Evolutionary conservation across 2,113 vertebrate genomes (phyloP), one percentile per base, ranked within the genome.

Genomic region (Protobothrops mucrosquamatus): DNA sequence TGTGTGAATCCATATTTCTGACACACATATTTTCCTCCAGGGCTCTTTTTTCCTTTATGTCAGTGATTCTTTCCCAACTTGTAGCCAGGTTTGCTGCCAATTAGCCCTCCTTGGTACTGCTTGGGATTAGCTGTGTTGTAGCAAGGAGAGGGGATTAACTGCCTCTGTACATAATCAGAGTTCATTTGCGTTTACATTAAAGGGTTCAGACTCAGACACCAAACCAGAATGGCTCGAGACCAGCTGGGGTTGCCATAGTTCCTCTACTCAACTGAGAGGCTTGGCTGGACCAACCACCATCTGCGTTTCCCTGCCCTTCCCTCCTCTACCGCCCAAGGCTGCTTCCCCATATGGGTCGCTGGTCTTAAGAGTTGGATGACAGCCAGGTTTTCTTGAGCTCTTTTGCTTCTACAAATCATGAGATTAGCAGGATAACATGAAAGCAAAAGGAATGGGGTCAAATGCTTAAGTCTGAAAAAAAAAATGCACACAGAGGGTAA

Each of bases 121-220:
- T 5, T 39, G 29, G 61, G 89, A 90, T 74, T 54, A 74, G 89
- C 89, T 90, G 89, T 69, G 59, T 51, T 9, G 46, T 69, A 51
- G 46, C 59, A 20, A 69, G 59, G 43, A 18, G 15, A 69, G 59
- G n/a, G 46, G 89, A 90, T 90, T 69, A 90, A 29, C 59, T 22
- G 89, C 57, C 59, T 90, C 26, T 90, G 57, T 90, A 90, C 89
- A 90, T 26, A 90, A 90, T 90, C 89, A 69, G 48, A 90, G 89
- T 69, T 59, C 89, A n/a, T 69, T 52, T 69, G 12, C 22, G 6
- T 61, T 90, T 69, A 46, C 26, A 22, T 43, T 20, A 69, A 69
- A 90, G 59, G 26, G 26, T 15, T 90, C 43, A 39, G 43, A 3
- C 15, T 29, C 57, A 22, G 57, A 90, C 26, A 90, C 51, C 59